Evolutionary conservation across 2,797 vertebrate genomes (phyloP), one percentile per base, ranked within the genome.

Genomic region (Tympanoctomys barrerae): DNA sequence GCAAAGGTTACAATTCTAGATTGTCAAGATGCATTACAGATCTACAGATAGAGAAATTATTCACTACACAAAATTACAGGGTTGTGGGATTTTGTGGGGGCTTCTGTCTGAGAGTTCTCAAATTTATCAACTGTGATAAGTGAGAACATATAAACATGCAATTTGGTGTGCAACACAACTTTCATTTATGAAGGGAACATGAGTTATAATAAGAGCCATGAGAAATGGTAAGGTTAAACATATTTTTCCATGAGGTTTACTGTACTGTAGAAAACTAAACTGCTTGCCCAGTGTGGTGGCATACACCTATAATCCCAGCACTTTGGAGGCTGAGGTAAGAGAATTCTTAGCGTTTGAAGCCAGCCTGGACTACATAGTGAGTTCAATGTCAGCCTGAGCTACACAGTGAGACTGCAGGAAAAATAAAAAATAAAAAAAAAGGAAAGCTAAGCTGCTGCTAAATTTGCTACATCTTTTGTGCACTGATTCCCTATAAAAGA

Each of bases 1-100:
- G 75, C 7, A 81, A 82, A 86, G 86, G 19, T 21, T 31, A 73
- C 7, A 87, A 52, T 81, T 81, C 52, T 87, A 94, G 66, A 88
- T 24, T 8, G 12, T 70, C 88, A 84, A 70, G 31, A 57, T 52
- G 54, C 22, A 9, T 73, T 81, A 70, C 33, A 46, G 39, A 85
- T 36, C 36, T 73, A 75, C 33, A 85, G 13, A 49, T 4, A 59
- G 5, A 89, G 39, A 39, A 93, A 82, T 31, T 81, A 59, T 42
- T 75, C 66, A 75, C 0, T 73, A 19, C 73, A 68, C 75, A 78
- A 68, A 89, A 92, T 66, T 64, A 91, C 2, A 80, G 21, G 33
- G 46, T 26, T 94, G 24, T 84, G 7, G n/a, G n/a, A 26, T 11
- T 54, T 79, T 82, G 61, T 28, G 13, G 28, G 26, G 3, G 46